Percentiles rank a stretch among this genome's conserved stretches.
These are phyloP conservation scores for Ascidia mentula DNA, from an alignment of 23 tunicate species.

Conservation along the genomic window DNA sequence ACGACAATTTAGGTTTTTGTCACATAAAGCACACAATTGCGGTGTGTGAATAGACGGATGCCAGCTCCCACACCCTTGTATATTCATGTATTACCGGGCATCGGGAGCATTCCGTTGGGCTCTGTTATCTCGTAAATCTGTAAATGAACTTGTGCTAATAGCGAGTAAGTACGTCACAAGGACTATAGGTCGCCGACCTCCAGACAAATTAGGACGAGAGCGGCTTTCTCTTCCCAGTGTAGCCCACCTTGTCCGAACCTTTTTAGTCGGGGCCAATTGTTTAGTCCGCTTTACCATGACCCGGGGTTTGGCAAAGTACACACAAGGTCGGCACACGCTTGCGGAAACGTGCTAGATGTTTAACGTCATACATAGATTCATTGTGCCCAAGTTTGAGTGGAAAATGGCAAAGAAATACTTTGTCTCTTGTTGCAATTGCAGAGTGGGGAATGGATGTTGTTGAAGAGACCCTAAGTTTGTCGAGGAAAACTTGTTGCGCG, in stretches of 20 bases:
- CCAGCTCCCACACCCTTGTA: not conserved
- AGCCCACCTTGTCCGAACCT: not conserved
- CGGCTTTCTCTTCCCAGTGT: not conserved
- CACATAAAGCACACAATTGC: conserved; percentile 1
- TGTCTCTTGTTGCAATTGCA: not conserved
- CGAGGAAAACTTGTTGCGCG: not conserved
- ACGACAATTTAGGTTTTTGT: too few species aligned
- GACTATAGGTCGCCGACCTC: not conserved
- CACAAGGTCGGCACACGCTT: not conserved
- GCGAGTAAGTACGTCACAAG: not conserved
- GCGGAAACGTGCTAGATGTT: not conserved
- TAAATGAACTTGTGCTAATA: not conserved
- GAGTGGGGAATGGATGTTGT: conserved; percentile 1
- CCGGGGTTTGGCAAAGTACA: not conserved
- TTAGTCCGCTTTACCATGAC: conserved; percentile 1
- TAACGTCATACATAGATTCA: not conserved
- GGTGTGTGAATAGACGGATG: not conserved
- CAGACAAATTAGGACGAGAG: not conserved
- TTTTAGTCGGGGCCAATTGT: not conserved
- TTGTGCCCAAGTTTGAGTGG: not conserved
- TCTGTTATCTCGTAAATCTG: not conserved
- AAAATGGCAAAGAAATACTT: not conserved
- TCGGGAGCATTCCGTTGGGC: not conserved
- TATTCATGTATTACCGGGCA: not conserved
- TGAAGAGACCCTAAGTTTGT: not conserved